Conservation (phyloP, 2,113 vertebrate species). For the Odontophorus gujanensis region DNA sequence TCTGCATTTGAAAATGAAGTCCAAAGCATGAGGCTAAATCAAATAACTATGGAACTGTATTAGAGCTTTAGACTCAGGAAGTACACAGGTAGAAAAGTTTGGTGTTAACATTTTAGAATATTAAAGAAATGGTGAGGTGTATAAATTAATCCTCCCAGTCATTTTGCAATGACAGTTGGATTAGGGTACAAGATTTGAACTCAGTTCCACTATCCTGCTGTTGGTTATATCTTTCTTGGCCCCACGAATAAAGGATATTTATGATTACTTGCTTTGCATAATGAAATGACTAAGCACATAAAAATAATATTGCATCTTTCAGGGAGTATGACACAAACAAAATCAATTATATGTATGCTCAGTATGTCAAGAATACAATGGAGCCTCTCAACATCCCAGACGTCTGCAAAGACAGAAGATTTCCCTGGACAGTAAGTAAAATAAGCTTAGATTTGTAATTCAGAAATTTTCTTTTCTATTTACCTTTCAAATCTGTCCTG, state of each 20-base stretch:
- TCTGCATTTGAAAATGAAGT: not conserved
- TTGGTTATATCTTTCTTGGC: not conserved
- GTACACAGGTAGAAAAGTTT: not conserved
- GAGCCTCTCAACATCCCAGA: constrained; percentile 92
- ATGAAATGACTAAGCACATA: not conserved
- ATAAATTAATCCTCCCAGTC: not conserved
- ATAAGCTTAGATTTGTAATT: not conserved
- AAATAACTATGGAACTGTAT: not conserved
- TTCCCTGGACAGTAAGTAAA: constrained; percentile 92
- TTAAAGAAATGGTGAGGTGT: not conserved
- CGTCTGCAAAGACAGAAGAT: constrained; percentile 87
- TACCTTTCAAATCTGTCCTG: not conserved
- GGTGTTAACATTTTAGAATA: not conserved
- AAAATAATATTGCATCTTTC: constrained; percentile 29
- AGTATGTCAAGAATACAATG: constrained; percentile 94
- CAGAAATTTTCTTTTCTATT: not conserved
- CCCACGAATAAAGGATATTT: not conserved
- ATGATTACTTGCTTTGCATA: not conserved
- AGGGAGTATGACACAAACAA: constrained; percentile 87
- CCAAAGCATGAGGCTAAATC: not conserved
- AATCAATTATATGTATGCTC: constrained; percentile 97
- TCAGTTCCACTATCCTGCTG: not conserved
- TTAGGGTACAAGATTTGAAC: not conserved
- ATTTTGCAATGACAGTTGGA: not conserved
- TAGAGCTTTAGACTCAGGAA: not conserved